These are phyloP conservation scores for Chionis minor DNA, from an alignment of 2,113 vertebrate species.

Conservation along the genomic window DNA sequence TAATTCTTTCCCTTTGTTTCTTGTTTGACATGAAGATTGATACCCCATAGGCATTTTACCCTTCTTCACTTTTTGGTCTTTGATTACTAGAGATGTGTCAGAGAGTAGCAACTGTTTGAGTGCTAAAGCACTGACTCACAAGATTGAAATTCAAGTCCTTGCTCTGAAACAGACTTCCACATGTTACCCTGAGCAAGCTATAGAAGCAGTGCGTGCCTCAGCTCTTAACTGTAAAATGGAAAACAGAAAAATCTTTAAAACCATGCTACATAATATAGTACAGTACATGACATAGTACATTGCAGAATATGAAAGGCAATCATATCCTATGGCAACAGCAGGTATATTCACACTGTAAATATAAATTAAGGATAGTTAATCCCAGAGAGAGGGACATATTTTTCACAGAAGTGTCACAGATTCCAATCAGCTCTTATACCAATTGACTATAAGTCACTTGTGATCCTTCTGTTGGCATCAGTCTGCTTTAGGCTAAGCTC, in stretches of 20 bases:
- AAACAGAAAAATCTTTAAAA: slow-evolving; percentile 56
- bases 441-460: slow-evolving; percentile 55
- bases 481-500: slow-evolving; percentile 40
- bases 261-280: background rate
- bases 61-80: slow-evolving; percentile 29
- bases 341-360: slow-evolving; percentile 35
- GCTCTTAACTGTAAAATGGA: slow-evolving; percentile 30
- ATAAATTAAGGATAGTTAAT: slow-evolving; percentile 55
- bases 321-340: slow-evolving; percentile 18
- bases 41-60: background rate
- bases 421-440: slow-evolving; percentile 41
- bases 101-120: background rate
- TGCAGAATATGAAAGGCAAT: background rate
- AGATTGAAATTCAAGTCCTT: slow-evolving; percentile 44
- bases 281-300: slow-evolving; percentile 3
- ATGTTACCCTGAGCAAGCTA: slow-evolving; percentile 20
- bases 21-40: background rate
- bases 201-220: background rate
- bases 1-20: slow-evolving; percentile 8
- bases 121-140: slow-evolving; percentile 34
- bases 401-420: slow-evolving; percentile 42
- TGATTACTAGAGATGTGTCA: slow-evolving; percentile 22
- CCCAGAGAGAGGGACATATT: slow-evolving; percentile 10
- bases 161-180: slow-evolving; percentile 36
- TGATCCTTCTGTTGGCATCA: slow-evolving; percentile 38